These are phyloP conservation scores for Acrobasis repandana DNA, from an alignment of 2,888 invertebrate species.

Conservation along the genomic window DNA sequence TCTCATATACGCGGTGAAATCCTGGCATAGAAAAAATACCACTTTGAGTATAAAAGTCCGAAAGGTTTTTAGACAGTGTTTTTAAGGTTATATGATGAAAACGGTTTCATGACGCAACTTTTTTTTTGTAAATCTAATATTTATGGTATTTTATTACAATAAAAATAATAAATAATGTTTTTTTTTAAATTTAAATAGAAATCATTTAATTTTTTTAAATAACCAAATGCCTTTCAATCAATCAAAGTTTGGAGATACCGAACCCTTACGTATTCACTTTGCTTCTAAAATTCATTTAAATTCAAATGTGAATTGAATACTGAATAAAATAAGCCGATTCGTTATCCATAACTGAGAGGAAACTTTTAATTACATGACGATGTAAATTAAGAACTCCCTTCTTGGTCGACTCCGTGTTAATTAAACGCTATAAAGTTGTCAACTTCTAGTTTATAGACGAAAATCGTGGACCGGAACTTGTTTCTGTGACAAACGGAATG, in stretches of 20 bases:
- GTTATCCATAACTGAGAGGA: neutral
- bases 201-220: no score
- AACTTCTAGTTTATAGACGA: slow-evolving; percentile 6
- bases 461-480: neutral
- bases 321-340: neutral
- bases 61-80: neutral
- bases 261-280: no score
- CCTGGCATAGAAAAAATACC: neutral
- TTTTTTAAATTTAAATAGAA: no score
- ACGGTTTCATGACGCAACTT: no score
- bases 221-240: no score
- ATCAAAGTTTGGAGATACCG: no score
- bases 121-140: no score
- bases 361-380: slow-evolving; percentile 11
- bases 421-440: slow-evolving; percentile 14
- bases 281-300: no score
- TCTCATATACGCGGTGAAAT: neutral
- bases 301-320: no score
- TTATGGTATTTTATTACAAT: no score
- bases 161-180: no score
- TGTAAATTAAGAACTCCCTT: slow-evolving; percentile 14
- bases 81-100: neutral
- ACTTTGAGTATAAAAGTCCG: neutral
- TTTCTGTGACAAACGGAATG: slow-evolving; percentile 1
- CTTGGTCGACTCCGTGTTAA: slow-evolving; percentile 8